Conservation (phyloP, 2,888 invertebrate species). For the Hybos culiciformis region DNA sequence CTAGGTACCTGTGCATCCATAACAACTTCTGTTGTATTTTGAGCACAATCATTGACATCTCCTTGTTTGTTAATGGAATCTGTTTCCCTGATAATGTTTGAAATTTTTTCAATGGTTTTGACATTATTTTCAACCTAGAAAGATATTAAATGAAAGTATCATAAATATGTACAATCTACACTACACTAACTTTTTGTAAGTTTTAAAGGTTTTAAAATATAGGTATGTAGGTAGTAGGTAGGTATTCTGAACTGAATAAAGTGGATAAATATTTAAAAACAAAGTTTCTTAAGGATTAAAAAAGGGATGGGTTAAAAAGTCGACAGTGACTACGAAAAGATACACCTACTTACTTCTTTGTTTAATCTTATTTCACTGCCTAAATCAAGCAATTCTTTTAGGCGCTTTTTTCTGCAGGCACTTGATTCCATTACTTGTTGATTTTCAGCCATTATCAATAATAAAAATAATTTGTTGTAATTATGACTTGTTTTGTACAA, state of each 20-base stretch:
- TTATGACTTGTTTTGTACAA: no score
- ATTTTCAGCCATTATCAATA: not conserved
- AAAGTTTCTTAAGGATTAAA: no score
- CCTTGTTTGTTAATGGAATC: conserved; percentile 23
- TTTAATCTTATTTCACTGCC: not conserved
- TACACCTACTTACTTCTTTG: not conserved
- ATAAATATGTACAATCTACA: no score
- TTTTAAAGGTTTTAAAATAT: no score
- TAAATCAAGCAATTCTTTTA: not conserved
- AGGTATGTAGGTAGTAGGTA: no score
- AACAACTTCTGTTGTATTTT: conserved; percentile 30
- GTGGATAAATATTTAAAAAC: no score
- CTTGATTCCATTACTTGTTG: not conserved
- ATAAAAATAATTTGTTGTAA: no score
- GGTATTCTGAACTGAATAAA: not conserved
- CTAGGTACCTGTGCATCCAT: conserved; percentile 32
- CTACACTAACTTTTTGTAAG: no score
- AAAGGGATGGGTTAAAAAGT: no score
- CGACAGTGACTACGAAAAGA: no score
- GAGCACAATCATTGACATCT: conserved; percentile 22
- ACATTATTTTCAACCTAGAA: conserved; percentile 21
- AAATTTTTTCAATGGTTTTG: conserved; percentile 24
- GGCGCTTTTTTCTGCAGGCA: not conserved
- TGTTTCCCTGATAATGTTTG: conserved; percentile 21
- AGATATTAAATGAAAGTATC: not conserved